Evolutionary conservation across 2,888 invertebrate species (phyloP).

Genomic region (Papilio demoleus): DNA sequence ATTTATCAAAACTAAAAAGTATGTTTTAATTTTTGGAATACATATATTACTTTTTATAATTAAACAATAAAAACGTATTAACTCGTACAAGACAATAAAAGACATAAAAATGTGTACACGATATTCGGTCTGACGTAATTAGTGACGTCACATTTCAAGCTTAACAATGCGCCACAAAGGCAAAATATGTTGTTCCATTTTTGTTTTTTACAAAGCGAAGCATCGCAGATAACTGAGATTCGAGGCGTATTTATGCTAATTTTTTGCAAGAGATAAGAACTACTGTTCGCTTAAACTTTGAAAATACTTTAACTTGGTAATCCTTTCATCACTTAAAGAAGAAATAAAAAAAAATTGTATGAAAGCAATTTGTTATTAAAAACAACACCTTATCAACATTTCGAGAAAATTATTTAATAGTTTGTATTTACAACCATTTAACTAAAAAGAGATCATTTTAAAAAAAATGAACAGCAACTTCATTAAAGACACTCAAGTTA

Average conservation of each 20-base stretch:
- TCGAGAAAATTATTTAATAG: background rate
- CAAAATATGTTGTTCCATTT: conserved; percentile 6
- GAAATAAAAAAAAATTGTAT: no score
- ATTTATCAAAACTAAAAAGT: no score
- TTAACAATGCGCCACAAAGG: conserved; percentile 16
- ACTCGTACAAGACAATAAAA: background rate
- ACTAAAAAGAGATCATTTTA: background rate
- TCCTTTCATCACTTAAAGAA: no score
- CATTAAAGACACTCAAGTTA: background rate
- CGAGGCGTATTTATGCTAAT: background rate
- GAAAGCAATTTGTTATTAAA: no score
- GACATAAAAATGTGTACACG: background rate
- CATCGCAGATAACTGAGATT: background rate
- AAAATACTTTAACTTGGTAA: background rate
- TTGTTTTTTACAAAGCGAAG: background rate
- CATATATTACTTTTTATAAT: background rate
- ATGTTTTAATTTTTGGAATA: no score
- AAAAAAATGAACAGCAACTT: no score
- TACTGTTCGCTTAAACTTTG: background rate
- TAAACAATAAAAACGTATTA: background rate
- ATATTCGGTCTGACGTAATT: conserved; percentile 4
- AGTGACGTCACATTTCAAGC: conserved; percentile 13
- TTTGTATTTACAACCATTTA: background rate
- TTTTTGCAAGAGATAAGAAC: background rate
- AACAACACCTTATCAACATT: no score